phyloP scores from a whole-genome alignment of 2,113 vertebrate species.

The Oriolus oriolus region DNA sequence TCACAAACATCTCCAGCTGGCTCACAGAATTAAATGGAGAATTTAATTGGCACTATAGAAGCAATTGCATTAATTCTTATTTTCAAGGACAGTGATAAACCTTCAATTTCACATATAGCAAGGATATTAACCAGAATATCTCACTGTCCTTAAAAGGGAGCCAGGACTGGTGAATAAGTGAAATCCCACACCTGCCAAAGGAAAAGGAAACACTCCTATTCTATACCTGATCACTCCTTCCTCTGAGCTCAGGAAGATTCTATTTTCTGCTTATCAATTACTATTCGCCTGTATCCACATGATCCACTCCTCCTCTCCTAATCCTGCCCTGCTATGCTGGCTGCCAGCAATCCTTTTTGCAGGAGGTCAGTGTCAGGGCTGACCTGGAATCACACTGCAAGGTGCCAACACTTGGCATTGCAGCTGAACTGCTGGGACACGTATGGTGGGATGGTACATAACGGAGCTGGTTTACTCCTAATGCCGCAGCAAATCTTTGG shows the following conservation, averaged over 20 bases:
- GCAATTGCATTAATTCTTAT: constrained; percentile 18
- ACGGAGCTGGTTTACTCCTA: not conserved
- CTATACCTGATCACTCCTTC: not conserved
- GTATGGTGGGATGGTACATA: not conserved
- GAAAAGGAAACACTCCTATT: not conserved
- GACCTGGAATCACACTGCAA: not conserved
- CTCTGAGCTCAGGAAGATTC: not conserved
- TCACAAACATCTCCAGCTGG: constrained; percentile 29
- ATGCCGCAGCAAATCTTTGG: not conserved
- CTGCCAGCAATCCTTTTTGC: not conserved
- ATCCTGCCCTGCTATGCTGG: not conserved
- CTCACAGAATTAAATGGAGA: constrained; percentile 4
- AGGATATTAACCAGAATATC: not conserved
- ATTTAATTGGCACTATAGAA: constrained; percentile 27
- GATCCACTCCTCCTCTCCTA: not conserved
- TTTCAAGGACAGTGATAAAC: constrained; percentile 43
- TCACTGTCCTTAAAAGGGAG: not conserved
- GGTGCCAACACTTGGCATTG: not conserved
- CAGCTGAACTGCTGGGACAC: not conserved
- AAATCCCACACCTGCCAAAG: not conserved
- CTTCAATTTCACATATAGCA: not conserved
- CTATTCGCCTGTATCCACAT: not conserved
- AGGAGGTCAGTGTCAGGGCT: not conserved
- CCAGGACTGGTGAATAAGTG: not conserved
- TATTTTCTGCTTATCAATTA: not conserved